Percentiles rank a stretch among this genome's conserved stretches.
Evolutionary conservation across 1,140 invertebrate species (phyloP).

Genomic region (Mycetomoellerius zeteki): DNA sequence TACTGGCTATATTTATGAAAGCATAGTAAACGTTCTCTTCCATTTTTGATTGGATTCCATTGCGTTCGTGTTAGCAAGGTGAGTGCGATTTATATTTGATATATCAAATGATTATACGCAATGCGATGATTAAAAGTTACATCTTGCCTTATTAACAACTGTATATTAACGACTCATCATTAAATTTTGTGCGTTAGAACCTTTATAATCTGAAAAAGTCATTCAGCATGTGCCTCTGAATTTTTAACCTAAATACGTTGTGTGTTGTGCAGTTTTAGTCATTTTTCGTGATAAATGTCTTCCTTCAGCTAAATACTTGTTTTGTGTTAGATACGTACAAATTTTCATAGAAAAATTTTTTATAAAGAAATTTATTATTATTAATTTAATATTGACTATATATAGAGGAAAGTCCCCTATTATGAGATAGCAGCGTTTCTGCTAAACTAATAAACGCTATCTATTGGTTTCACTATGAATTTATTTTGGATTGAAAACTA

Average conservation of each 20-base stretch:
- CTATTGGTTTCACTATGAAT: too few species aligned
- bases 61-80: neutral
- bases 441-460: too few species aligned
- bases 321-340: neutral
- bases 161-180: neutral
- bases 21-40: neutral
- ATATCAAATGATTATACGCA: neutral
- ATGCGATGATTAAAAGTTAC: neutral
- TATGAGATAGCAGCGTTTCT: too few species aligned
- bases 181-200: neutral
- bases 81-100: neutral
- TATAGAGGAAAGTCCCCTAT: too few species aligned
- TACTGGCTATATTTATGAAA: neutral
- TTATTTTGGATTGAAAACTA: too few species aligned
- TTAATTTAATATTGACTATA: too few species aligned
- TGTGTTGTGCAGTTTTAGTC: neutral
- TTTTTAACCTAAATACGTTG: conserved; percentile 28
- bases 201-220: neutral
- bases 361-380: neutral
- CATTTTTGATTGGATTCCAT: neutral
- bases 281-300: neutral
- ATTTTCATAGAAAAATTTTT: neutral
- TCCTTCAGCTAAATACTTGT: neutral
- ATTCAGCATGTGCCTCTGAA: neutral
- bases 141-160: neutral